Percentiles rank a stretch among this genome's conserved stretches.
phyloP scores from a whole-genome alignment of 2,113 vertebrate genomes.

The Propithecus coquereli region DNA sequence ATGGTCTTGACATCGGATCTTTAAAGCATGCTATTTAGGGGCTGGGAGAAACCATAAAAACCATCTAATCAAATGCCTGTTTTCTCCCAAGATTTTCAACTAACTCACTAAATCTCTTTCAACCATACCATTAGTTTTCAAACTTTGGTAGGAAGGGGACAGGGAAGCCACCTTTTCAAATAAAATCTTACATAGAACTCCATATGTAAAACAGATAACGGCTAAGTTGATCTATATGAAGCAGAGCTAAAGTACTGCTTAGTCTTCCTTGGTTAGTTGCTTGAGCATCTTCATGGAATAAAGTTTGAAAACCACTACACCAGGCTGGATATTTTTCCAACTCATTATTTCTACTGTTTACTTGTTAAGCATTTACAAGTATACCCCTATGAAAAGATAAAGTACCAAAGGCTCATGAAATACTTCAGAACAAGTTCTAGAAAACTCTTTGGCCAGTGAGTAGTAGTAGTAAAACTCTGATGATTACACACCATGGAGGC shows the following conservation, averaged over 20 bases:
- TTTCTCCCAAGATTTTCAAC: neutral
- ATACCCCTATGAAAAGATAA: neutral
- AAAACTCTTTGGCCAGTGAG: neutral
- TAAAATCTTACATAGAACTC: neutral
- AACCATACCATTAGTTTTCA: neutral
- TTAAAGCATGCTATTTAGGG: neutral
- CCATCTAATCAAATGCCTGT: neutral
- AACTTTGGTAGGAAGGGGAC: neutral
- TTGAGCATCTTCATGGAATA: neutral
- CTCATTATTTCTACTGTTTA: constrained; percentile 25
- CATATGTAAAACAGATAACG: neutral
- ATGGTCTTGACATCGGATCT: neutral
- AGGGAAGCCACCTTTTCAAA: neutral
- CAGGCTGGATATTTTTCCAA: neutral
- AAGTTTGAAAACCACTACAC: neutral
- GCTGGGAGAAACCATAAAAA: neutral
- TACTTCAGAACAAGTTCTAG: neutral
- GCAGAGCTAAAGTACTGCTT: neutral
- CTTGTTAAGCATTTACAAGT: constrained; percentile 21
- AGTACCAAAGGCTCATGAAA: constrained; percentile 17
- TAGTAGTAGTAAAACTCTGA: neutral
- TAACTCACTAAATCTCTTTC: constrained; percentile 10
- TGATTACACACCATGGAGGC: neutral
- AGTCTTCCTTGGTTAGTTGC: neutral
- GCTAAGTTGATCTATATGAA: neutral